phyloP scores from a whole-genome alignment of 2,888 invertebrate species.

The Ophraella communa region DNA sequence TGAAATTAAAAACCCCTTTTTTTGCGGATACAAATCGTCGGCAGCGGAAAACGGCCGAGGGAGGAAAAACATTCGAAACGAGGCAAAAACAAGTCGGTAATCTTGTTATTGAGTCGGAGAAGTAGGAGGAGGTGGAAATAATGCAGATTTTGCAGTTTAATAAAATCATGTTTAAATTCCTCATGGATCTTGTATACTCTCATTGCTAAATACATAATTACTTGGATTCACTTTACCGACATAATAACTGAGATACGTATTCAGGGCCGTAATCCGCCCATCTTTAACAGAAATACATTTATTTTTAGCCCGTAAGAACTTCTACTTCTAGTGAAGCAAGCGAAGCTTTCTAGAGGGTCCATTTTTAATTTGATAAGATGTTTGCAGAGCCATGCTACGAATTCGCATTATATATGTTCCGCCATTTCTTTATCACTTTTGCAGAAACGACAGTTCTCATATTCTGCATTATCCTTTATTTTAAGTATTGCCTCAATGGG shows the following conservation, averaged over 20 bases:
- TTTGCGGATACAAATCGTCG: conserved; percentile 1
- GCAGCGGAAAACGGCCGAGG: not conserved
- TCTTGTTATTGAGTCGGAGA: conserved; percentile 48
- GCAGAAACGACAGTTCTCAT: too few relatives aligned
- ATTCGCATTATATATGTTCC: too few relatives aligned
- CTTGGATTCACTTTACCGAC: conserved; percentile 44
- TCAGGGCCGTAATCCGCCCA: conserved; percentile 24
- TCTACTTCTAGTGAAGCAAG: too few relatives aligned
- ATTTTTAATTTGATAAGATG: too few relatives aligned
- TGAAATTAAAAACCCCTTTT: not conserved
- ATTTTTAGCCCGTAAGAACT: too few relatives aligned
- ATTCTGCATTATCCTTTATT: too few relatives aligned
- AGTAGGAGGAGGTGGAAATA: conserved; percentile 46
- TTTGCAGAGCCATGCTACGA: too few relatives aligned
- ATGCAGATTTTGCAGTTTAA: conserved; percentile 50
- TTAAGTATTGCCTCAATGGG: too few relatives aligned
- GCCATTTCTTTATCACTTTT: too few relatives aligned
- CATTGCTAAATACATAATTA: conserved; percentile 49
- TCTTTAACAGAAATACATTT: not conserved
- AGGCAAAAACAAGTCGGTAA: conserved; percentile 38
- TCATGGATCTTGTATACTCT: conserved; percentile 43
- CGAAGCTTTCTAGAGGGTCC: too few relatives aligned
- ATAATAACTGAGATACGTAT: conserved; percentile 35
- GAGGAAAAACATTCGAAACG: conserved; percentile 23
- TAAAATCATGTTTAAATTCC: conserved; percentile 49